Evolutionary conservation across 2,888 invertebrate genomes (phyloP), one percentile per base, ranked within the genome.

Genomic region (Anaspis maculata): DNA sequence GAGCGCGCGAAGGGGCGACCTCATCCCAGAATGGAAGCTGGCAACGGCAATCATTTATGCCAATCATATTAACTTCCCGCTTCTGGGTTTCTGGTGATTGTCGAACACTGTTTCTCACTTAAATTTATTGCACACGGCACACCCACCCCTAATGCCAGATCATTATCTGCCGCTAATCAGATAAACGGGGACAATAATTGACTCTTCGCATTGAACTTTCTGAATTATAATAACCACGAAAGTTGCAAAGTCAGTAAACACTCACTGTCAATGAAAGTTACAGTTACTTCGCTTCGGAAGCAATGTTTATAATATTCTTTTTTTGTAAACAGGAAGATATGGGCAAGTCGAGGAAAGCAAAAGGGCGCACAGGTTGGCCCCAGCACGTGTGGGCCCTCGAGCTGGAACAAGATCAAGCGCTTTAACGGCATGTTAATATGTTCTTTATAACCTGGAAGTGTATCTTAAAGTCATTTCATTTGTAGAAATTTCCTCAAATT

Each of bases 311-410:
- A 25, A 11, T 10, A 24, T 24, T 35, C 27, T 32, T 45, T 46
- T 34, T 36, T 39, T 56, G 48, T 57, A 57, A 59, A 59, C 61
- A 62, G 60, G 63, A 64, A 57, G 61, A 60, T 42, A 46, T 56
- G 45, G 52, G 46, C 45, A 59, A 52, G 44, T 48, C 57, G 24
- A 56, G 56, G 39, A 72, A 77, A 48, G 68, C 77, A 37, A 90
- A 89, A 64, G 91, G 91, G 0, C 76, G 95, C 36, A 95, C 95
- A 1, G 95, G 95, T 9, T 95, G 95, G 95, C 95, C 94, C 0
- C 92, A 95, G 57, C 89, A 91, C 64, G 94, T 94, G 44, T 95
- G 95, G 94, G 94, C 92, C 0, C 69, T 89, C 23, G 86, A 87
- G 57, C 64, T 88, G 46, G 79, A 86, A 63, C 79, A 77, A 53